Base-by-base conservation (phyloP, 2,888 invertebrate species). In the Mechanitis messenoides region DNA sequence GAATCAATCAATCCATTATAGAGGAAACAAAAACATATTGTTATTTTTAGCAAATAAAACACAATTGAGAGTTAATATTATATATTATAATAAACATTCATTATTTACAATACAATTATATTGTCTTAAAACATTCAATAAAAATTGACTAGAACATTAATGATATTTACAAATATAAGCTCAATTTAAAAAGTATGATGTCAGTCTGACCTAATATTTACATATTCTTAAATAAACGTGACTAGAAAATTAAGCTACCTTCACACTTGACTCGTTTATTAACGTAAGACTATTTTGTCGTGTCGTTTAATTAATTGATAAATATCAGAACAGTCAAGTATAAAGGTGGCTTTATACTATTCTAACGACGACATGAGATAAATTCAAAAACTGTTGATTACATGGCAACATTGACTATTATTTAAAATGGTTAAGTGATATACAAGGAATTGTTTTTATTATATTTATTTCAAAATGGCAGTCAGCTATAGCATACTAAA, bases 101-200 rank as follows among this genome's bases (percentile, higher is more conserved):
- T 77, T 81, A 84, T 85, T 76, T 85, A 88, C 83, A 75, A 72
- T 87, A 85, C 85, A 87, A 85, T 87, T 75, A 87, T 87, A 89
- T 89, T 87, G 88, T 88, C 87, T 81, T 85, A 84, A 85, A 86
- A 87, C 84, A 84, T 84, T 83, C 72, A 87, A 83, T 85, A 83
- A 82, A 88, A 89, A 88, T 89, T 89, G 87, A 88, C 89, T 88
- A 88, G 80, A 81, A 72, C 79, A 82, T 78, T 78, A 79, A 80
- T 73, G 76, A 74, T 87, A 85, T 87, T 78, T 87, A 88, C 87
- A 87, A 81, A 70, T 78, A 72, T 87, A 87, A 87, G 88, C 87
- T 88, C 87, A 79, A 79, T 83, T 84, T 79, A 81, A 85, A 42
- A 80, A 81, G 79, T 83, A 81, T 81, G 77, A 82, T 77, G 80